A percentile compares a stretch with the other conserved stretches of the same genome.
These are phyloP conservation scores for Solen grandis DNA, from an alignment of 1,140 invertebrate genomes.

Conservation along the genomic window DNA sequence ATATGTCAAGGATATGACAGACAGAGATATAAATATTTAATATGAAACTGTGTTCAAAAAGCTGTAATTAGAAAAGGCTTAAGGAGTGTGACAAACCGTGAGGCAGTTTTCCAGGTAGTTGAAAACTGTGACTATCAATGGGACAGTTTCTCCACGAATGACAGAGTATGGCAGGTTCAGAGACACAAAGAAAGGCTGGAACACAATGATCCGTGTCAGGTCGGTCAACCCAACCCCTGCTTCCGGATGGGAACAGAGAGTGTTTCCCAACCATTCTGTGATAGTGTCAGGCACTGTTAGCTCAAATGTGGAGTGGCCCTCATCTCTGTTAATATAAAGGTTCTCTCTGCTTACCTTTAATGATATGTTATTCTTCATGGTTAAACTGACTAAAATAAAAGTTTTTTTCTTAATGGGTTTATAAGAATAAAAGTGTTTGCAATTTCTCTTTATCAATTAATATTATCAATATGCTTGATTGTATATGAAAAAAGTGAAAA, in stretches of 20 bases:
- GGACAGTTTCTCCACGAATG: slow-evolving; percentile 93
- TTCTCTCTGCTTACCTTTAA: no score
- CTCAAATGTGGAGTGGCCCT: slow-evolving; percentile 64
- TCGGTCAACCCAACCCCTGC: slow-evolving; percentile 90
- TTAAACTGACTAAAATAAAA: no score
- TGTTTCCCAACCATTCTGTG: slow-evolving; percentile 95
- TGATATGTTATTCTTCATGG: no score
- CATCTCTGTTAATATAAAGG: slow-evolving; percentile 4
- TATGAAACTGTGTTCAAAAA: no score
- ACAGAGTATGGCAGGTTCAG: slow-evolving; percentile 93
- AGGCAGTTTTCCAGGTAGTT: slow-evolving; percentile 89
- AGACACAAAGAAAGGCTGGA: slow-evolving; percentile 92
- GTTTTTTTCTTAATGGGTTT: no score
- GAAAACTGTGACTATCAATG: slow-evolving; percentile 93
- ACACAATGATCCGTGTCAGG: slow-evolving; percentile 86
- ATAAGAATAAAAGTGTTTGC: no score
- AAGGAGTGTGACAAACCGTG: slow-evolving; percentile 85
- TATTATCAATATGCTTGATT: no score
- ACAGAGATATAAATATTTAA: no score
- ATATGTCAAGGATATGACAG: no score
- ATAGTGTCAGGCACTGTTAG: slow-evolving; percentile 91
- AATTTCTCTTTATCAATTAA: no score
- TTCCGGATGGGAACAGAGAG: slow-evolving; percentile 92
- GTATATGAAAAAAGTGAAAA: no score
- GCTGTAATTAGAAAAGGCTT: no score